Percentiles rank a stretch among this genome's conserved stretches.
Conservation (phyloP, 2,797 vertebrate genomes). For the Schizopygopsis malacanthus region DNA sequence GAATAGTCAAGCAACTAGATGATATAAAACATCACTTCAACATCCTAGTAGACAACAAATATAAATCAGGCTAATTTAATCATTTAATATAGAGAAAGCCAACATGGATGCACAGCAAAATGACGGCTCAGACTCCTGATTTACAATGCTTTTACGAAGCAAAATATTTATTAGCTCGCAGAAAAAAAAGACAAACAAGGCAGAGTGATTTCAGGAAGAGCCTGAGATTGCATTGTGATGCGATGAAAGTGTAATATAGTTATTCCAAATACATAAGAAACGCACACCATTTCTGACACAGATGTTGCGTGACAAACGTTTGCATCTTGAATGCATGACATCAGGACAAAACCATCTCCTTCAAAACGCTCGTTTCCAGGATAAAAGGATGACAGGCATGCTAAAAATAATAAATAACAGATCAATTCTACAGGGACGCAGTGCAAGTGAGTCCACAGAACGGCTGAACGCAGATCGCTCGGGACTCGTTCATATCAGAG, state of each 20-base stretch:
- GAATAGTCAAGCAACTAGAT: not conserved
- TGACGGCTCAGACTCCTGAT: not conserved
- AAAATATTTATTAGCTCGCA: constrained; percentile 81
- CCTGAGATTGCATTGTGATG: constrained; percentile 38
- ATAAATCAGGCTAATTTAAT: not conserved
- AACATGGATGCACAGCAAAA: not conserved
- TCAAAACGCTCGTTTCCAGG: constrained; percentile 25
- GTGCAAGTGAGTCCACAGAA: constrained; percentile 47
- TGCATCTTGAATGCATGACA: constrained; percentile 22
- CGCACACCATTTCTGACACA: not conserved
- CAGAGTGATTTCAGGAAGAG: constrained; percentile 51
- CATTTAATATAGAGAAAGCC: not conserved
- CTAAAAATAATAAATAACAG: constrained; percentile 57
- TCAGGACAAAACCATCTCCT: not conserved
- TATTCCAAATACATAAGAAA: constrained; percentile 39
- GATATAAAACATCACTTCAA: not conserved
- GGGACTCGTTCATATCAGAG: constrained; percentile 36
- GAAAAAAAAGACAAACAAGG: constrained; percentile 53
- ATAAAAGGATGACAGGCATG: constrained; percentile 43
- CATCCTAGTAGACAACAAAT: not conserved
- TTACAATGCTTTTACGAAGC: constrained; percentile 60
- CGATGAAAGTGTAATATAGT: constrained; percentile 34
- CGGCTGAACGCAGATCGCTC: constrained; percentile 22
- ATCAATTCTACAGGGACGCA: constrained; percentile 44
- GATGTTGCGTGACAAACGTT: not conserved